Evolutionary conservation across 2,113 vertebrate species (phyloP).

Genomic region (Cebus imitator): DNA sequence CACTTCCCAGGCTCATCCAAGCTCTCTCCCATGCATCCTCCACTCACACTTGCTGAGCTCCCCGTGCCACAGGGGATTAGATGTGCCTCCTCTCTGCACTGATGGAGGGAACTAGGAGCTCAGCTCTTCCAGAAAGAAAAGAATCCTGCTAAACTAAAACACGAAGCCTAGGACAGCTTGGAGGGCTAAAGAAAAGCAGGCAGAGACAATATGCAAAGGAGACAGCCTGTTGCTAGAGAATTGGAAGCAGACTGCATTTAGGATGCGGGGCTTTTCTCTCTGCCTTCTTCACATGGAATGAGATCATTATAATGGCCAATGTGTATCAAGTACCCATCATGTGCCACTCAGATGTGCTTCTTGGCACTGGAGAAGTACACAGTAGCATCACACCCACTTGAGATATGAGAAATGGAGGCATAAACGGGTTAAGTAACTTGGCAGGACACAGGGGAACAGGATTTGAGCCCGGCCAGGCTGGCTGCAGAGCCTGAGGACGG

Average conservation of each 20-base stretch:
- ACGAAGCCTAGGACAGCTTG: not conserved
- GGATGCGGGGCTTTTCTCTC: not conserved
- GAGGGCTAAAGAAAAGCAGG: not conserved
- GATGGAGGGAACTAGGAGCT: not conserved
- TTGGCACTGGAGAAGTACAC: not conserved
- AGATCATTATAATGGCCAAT: not conserved
- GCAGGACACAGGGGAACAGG: not conserved
- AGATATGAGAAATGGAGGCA: not conserved
- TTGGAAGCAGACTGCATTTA: fast-evolving
- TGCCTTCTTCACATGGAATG: not conserved
- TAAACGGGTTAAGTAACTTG: fast-evolving
- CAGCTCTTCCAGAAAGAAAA: not conserved
- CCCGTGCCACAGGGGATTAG: not conserved
- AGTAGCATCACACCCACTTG: not conserved
- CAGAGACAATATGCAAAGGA: fast-evolving
- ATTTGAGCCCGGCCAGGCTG: not conserved
- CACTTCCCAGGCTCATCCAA: not conserved
- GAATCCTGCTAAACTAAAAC: not conserved
- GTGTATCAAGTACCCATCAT: fast-evolving
- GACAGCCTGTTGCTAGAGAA: not conserved
- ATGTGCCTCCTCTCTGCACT: not conserved
- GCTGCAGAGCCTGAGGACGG: not conserved
- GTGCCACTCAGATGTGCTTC: not conserved
- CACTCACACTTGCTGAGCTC: not conserved
- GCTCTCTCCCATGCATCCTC: not conserved